Evolutionary conservation across 2,888 invertebrate genomes (phyloP).

Genomic region (Athetis lepigone): DNA sequence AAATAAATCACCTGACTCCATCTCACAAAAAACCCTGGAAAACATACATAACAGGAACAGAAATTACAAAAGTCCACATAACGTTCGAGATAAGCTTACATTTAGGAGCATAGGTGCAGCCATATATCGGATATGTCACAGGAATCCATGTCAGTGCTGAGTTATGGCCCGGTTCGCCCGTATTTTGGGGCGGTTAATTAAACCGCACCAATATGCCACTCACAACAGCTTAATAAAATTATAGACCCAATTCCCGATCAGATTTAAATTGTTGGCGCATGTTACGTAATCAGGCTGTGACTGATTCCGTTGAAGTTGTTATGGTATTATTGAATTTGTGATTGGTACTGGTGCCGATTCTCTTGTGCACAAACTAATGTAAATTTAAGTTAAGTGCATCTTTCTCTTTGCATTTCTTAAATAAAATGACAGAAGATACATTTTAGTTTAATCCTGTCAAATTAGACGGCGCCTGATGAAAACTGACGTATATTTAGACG

Average conservation of each 20-base stretch:
- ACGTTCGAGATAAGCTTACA: constrained; percentile 52
- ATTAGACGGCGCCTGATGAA: no score
- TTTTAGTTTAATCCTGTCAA: no score
- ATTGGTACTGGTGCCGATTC: no score
- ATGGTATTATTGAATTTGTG: not conserved
- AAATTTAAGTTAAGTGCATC: no score
- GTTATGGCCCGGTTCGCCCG: constrained; percentile 68
- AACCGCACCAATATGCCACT: constrained; percentile 79
- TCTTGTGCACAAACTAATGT: no score
- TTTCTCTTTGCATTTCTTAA: no score
- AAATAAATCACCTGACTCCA: constrained; percentile 9
- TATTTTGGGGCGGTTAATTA: constrained; percentile 79
- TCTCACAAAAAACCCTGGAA: constrained; percentile 3
- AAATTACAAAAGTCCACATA: constrained; percentile 46
- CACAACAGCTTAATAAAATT: constrained; percentile 77
- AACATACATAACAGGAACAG: constrained; percentile 31
- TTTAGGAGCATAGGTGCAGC: constrained; percentile 56
- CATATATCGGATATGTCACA: constrained; percentile 66
- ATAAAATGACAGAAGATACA: no score
- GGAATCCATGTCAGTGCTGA: constrained; percentile 72
- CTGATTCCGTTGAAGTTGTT: constrained; percentile 15
- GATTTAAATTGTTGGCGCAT: constrained; percentile 66
- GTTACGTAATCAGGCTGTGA: constrained; percentile 57
- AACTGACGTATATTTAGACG: no score
- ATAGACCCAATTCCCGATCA: constrained; percentile 73